A percentile compares a stretch with the other conserved stretches of the same genome.
Conservation (phyloP, 2,797 vertebrate genomes). For the Megalops cyprinoides region DNA sequence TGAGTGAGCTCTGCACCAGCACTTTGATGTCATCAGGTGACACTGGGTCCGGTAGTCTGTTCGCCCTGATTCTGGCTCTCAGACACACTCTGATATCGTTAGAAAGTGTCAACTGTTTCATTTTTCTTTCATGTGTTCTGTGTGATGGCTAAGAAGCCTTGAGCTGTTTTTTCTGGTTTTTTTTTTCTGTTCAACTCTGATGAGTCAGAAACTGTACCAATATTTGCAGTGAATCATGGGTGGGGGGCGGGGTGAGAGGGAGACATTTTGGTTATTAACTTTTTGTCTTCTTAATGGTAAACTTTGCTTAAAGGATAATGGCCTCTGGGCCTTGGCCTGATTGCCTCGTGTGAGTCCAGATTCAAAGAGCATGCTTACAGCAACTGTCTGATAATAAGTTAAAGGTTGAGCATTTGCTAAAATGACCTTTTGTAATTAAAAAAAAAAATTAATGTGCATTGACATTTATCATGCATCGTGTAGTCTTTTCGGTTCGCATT, state of each 20-base stretch:
- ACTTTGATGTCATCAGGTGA: slow-evolving; percentile 40
- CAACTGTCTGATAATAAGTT: neutral
- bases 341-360: neutral
- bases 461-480: neutral
- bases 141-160: slow-evolving; percentile 49
- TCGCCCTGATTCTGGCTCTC: slow-evolving; percentile 45
- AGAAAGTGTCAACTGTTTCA: slow-evolving; percentile 47
- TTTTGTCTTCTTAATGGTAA: slow-evolving; percentile 20
- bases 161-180: slow-evolving; percentile 31
- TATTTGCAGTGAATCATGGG: slow-evolving; percentile 64
- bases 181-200: slow-evolving; percentile 56
- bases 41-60: slow-evolving; percentile 60
- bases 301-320: slow-evolving; percentile 4
- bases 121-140: slow-evolving; percentile 48
- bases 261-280: slow-evolving; percentile 48
- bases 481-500: neutral
- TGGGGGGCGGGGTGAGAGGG: slow-evolving; percentile 18
- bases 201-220: slow-evolving; percentile 62
- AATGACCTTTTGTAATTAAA: slow-evolving; percentile 3
- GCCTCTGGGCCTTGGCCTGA: neutral
- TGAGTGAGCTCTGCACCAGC: neutral
- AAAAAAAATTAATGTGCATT: neutral
- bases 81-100: neutral
- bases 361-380: neutral
- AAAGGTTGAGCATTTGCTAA: neutral